Evolutionary conservation across 2,888 invertebrate species (phyloP).

Genomic region (Dynastes tityus): DNA sequence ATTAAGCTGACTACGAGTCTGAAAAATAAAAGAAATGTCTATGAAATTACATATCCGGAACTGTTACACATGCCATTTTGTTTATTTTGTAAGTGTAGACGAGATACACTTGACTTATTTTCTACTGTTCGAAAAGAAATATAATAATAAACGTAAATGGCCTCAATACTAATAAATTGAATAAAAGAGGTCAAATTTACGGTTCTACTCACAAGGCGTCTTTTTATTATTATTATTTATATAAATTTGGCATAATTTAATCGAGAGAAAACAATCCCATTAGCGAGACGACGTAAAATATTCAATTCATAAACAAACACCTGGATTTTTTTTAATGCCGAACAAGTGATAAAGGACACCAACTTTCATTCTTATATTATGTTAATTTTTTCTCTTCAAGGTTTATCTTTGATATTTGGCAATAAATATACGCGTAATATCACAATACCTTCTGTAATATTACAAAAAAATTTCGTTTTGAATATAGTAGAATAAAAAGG

Average conservation of each 20-base stretch:
- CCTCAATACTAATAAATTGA: too few species aligned
- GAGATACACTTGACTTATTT: slow-evolving; percentile 3
- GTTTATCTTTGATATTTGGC: slow-evolving; percentile 9
- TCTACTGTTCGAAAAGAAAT: background rate
- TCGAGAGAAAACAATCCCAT: too few species aligned
- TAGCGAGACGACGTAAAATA: background rate
- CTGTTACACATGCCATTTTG: slow-evolving; percentile 10
- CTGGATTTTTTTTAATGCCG: slow-evolving; percentile 25
- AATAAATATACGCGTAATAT: background rate
- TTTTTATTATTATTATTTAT: too few species aligned
- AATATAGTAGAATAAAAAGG: background rate
- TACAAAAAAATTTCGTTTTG: background rate
- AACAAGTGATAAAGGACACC: slow-evolving; percentile 31
- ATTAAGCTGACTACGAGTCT: slow-evolving; percentile 20
- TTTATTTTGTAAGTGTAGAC: slow-evolving; percentile 23
- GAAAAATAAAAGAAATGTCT: slow-evolving; percentile 17
- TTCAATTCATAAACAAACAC: slow-evolving; percentile 34
- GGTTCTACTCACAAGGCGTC: too few species aligned
- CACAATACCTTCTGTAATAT: background rate
- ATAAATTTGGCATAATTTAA: background rate
- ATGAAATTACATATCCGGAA: slow-evolving; percentile 38
- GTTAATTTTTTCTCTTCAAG: slow-evolving; percentile 31
- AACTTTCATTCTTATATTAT: slow-evolving; percentile 37
- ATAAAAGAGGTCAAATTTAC: too few species aligned
- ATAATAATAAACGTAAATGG: too few species aligned